Base-by-base conservation (phyloP, 2,888 invertebrate genomes). In the Stenodera caucasica region DNA sequence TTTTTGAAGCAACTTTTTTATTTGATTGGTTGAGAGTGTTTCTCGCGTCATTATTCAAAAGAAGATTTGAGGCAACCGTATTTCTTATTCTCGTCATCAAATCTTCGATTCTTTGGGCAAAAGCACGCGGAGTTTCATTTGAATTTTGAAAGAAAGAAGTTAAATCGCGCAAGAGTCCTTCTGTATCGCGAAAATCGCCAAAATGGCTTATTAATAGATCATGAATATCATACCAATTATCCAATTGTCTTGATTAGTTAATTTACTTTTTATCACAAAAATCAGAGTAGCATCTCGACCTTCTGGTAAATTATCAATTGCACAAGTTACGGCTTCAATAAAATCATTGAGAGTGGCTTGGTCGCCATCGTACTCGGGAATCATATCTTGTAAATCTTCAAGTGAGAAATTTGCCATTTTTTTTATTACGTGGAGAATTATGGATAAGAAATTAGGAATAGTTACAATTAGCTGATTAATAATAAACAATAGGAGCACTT, bases 201-300 rank as follows among this genome's bases (percentile, higher is more conserved):
- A 12, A 49, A 49, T 49, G 49, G 8, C 49, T 14, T 49, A 49
- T 14, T 49, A 49, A 49, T 49, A 49, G 15, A 12, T 49, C 15
- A n/a, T 8, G 9, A 49, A 49, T 49, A 8, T 49, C 49, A 11
- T 9, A 8, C 52, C 52, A 51, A 51, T 11, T 51, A 11, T 8
- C 14, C 9, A 51, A 9, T n/a, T 49, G 9, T 49, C n/a, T n/a
- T n/a, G n/a, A n/a, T n/a, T n/a, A n/a, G n/a, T 8, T 12, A 49
- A 14, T 49, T 49, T 49, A 49, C 49, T 49, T 49, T 49, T 49
- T 49, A 51, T 51, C 7, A 51, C 15, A 51, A 51, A 51, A 35
- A n/a, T n/a, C n/a, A n/a, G n/a, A n/a, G n/a, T n/a, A n/a, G n/a
- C n/a, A n/a, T n/a, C n/a, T n/a, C n/a, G n/a, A n/a, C n/a, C n/a